Evolutionary conservation across 2,888 invertebrate genomes (phyloP).

Genomic region (Meloe dianella): DNA sequence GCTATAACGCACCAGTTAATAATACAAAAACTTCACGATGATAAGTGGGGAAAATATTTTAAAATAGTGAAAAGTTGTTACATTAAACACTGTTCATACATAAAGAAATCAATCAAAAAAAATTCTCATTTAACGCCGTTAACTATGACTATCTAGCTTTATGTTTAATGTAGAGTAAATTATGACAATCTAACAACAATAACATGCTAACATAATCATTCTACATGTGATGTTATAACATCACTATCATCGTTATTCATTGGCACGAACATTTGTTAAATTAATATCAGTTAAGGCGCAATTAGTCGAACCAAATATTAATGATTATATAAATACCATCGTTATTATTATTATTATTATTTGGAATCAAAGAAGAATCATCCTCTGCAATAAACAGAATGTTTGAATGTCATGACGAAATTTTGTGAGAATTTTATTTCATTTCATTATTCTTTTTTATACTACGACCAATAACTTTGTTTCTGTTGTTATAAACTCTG

Average conservation of each 20-base stretch:
- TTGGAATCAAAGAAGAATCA: not conserved
- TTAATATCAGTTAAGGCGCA: conserved; percentile 40
- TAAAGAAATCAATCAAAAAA: no score
- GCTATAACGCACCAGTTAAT: no score
- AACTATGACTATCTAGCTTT: not conserved
- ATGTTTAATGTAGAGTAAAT: not conserved
- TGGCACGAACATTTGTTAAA: conserved; percentile 36
- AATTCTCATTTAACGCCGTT: no score
- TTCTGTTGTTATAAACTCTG: not conserved
- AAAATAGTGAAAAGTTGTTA: no score
- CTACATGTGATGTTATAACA: conserved; percentile 24
- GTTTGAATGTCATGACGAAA: not conserved
- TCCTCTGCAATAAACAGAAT: no score
- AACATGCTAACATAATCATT: not conserved
- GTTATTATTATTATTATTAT: conserved; percentile 15
- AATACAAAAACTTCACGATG: no score
- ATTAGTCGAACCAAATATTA: conserved; percentile 36
- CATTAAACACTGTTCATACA: no score
- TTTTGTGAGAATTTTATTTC: not conserved
- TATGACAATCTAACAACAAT: not conserved
- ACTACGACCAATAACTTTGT: not conserved
- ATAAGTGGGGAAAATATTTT: no score
- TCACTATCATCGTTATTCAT: conserved; percentile 26
- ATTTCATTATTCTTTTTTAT: not conserved
- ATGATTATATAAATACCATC: conserved; percentile 38